Percentiles rank a stretch among this genome's conserved stretches.
These are phyloP conservation scores for Hydroisotoma schaefferi DNA, from an alignment of 2,888 invertebrate genomes.

Conservation along the genomic window DNA sequence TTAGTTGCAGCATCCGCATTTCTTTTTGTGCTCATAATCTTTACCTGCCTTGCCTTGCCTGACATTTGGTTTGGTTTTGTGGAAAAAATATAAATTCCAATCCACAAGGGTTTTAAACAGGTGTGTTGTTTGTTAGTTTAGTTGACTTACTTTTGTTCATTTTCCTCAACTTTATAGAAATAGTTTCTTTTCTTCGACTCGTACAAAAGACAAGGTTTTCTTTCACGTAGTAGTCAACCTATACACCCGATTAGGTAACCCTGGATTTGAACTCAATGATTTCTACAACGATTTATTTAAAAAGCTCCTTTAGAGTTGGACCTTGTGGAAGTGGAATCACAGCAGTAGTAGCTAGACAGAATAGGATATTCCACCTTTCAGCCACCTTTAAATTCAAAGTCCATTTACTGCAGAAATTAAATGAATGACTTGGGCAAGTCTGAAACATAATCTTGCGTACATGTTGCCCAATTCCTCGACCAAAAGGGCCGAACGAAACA, in stretches of 20 bases:
- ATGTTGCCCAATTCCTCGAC: neutral
- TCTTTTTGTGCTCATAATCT: neutral
- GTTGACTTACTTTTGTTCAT: constrained; percentile 8
- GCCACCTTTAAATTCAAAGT: too few relatives aligned
- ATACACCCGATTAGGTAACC: constrained; percentile 34
- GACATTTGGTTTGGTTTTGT: neutral
- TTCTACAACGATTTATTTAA: too few relatives aligned
- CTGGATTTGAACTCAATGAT: constrained; percentile 22
- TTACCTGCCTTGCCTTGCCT: neutral
- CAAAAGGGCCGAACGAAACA: neutral
- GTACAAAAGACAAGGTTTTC: constrained; percentile 3
- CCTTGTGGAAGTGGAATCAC: too few relatives aligned
- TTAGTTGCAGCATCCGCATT: constrained; percentile 7
- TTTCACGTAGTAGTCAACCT: constrained; percentile 10
- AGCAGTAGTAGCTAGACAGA: too few relatives aligned
- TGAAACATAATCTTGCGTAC: neutral
- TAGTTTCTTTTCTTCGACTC: neutral
- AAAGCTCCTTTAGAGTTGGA: too few relatives aligned
- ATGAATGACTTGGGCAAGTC: neutral
- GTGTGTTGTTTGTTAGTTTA: constrained; percentile 8
- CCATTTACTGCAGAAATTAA: too few relatives aligned
- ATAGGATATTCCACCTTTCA: too few relatives aligned
- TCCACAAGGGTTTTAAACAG: neutral
- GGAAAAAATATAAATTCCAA: too few relatives aligned
- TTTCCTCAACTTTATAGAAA: neutral